phyloP scores from a whole-genome alignment of 2,888 invertebrate species.

The Lasioglossum lativentre region DNA sequence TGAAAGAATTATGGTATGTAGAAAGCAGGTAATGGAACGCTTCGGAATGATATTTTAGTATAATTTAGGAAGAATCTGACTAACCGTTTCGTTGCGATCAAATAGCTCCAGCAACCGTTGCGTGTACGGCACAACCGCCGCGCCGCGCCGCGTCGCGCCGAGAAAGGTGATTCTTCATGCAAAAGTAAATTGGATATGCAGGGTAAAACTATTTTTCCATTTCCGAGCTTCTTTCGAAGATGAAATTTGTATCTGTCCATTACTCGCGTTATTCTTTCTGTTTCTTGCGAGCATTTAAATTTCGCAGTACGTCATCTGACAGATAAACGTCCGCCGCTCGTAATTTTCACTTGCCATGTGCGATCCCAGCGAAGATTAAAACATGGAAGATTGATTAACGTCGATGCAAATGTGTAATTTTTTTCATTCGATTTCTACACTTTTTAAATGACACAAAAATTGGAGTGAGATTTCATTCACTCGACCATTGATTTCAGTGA shows the following conservation, averaged over 20 bases:
- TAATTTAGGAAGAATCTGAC: background rate
- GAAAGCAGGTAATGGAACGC: background rate
- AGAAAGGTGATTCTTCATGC: background rate
- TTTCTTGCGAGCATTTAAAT: slow-evolving; percentile 3
- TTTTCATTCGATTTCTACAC: background rate
- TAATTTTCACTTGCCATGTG: background rate
- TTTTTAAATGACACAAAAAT: background rate
- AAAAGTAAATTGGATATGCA: slow-evolving; percentile 3
- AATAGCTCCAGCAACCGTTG: background rate
- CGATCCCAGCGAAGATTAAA: background rate
- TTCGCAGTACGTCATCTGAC: background rate
- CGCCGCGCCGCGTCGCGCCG: no score
- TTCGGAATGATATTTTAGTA: background rate
- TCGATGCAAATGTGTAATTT: background rate
- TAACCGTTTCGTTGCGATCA: background rate
- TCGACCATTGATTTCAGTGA: no score
- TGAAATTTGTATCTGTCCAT: background rate
- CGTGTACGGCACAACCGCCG: background rate
- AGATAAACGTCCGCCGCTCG: background rate
- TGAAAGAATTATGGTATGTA: background rate
- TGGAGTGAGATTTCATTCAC: no score
- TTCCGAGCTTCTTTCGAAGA: background rate
- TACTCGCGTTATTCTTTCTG: background rate
- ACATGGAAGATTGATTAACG: background rate
- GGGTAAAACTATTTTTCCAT: background rate